Base-by-base conservation (phyloP, 2,113 vertebrate species). In the Anoura caudifer region DNA sequence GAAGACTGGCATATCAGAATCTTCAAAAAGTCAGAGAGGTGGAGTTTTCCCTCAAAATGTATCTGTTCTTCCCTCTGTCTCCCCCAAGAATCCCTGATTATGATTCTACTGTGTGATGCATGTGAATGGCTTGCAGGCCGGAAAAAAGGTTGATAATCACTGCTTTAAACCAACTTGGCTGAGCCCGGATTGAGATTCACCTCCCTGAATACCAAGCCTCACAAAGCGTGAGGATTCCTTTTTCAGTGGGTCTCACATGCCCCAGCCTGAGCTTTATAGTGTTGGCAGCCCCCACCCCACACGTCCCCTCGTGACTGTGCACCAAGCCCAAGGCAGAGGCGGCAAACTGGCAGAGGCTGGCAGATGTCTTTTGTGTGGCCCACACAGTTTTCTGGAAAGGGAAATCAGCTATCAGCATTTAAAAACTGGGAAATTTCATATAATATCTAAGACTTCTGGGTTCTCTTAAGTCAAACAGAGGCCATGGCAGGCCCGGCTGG, bases 381-480 rank as follows among this genome's bases (percentile, higher is more conserved):
- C 89, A 97, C 76, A 94, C 70, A 76, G 7, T 50, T 61, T 90
- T 88, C 84, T 36, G 41, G 45, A 61, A 95, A 75, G 79, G 47
- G 7, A 75, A 65, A 84, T 84, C 72, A 93, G 95, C 86, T 91
- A 70, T 65, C 63, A 72, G 50, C 56, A 82, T 94, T 95, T 92
- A 77, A 83, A 95, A 95, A 93, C 10, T 84, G 28, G 16, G 47
- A 90, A 94, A 84, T 90, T 86, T 96, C 31, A 82, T 86, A 59
- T 41, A 90, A 76, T 83, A 90, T 36, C 20, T 43, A n/a, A 88
- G 85, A 88, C 41, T 91, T 69, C 38, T 9, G 17, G 5, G 28
- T 97, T 92, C 70, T 93, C 70, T 89, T 94, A 82, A 87, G 89
- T 45, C 77, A 47, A 83, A 86, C 36, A 90, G 50, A 90, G 79